Conservation (phyloP, 37 sponge, comb jelly and placozoan genomes). For the Cladorhizidae sp. region DNA sequence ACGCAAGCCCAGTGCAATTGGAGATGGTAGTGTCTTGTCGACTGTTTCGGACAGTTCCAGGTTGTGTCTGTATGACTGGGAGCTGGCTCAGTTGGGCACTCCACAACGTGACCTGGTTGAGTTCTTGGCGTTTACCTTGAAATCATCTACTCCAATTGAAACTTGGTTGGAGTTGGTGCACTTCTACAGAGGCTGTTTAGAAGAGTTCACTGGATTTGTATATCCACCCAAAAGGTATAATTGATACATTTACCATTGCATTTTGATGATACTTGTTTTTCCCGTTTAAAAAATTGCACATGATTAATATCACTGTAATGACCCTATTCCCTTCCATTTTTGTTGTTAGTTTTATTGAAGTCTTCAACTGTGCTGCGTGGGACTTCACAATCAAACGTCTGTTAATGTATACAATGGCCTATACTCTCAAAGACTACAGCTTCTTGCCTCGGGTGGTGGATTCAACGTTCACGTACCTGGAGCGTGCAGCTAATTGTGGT, state of each 20-base stretch:
- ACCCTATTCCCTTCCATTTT: not conserved
- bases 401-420: slow-evolving; percentile 75
- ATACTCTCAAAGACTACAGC: slow-evolving; percentile 79
- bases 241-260: not conserved
- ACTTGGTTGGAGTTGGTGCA: slow-evolving; percentile 40
- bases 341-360: slow-evolving; percentile 40
- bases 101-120: slow-evolving; percentile 79
- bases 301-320: not conserved
- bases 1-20: no score
- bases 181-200: slow-evolving; percentile 49
- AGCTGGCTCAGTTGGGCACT: slow-evolving; percentile 60
- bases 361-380: slow-evolving; percentile 32
- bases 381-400: slow-evolving; percentile 72
- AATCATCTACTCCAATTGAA: slow-evolving; percentile 25
- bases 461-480: slow-evolving; percentile 33
- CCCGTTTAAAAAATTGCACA: not conserved
- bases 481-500: not conserved
- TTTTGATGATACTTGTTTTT: not conserved
- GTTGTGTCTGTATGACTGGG: slow-evolving; percentile 84
- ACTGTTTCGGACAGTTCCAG: slow-evolving; percentile 5
- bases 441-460: slow-evolving; percentile 69
- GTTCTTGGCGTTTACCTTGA: slow-evolving; percentile 59
- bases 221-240: slow-evolving; percentile 33
- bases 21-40: not conserved
- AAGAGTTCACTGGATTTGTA: slow-evolving; percentile 26